phyloP scores from a whole-genome alignment of 2,797 vertebrate species.

The Fundulus diaphanus region DNA sequence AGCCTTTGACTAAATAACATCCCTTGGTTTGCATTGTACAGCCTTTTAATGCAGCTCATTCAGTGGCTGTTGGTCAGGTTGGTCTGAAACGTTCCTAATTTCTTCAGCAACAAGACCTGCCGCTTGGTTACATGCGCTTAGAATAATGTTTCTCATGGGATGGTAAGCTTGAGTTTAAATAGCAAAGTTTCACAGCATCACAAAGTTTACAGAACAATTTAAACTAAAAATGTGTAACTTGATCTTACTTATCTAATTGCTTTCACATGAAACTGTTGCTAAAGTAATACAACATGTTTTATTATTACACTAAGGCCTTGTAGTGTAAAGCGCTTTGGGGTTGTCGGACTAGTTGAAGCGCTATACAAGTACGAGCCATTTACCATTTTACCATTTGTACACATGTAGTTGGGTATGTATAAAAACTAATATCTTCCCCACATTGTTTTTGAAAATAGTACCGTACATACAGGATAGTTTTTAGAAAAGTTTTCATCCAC shows the following conservation, averaged over 20 bases:
- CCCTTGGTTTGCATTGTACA: not conserved
- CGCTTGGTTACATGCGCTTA: not conserved
- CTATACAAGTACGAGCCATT: no score
- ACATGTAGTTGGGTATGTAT: no score
- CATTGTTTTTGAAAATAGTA: no score
- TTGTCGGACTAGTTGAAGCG: no score
- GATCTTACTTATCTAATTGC: not conserved
- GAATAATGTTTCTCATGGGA: not conserved
- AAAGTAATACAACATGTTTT: not conserved
- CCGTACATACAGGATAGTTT: no score
- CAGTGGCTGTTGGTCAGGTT: not conserved
- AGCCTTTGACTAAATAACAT: not conserved
- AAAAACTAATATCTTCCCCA: no score
- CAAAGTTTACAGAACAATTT: not conserved
- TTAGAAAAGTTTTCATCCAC: no score
- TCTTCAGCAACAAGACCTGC: not conserved
- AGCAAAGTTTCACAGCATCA: not conserved
- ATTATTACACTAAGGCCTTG: no score
- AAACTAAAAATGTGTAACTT: not conserved
- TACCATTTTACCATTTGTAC: no score
- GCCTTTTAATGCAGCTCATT: not conserved
- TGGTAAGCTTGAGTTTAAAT: not conserved
- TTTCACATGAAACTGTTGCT: not conserved
- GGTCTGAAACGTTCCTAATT: not conserved
- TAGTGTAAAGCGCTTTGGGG: no score